phyloP scores from a whole-genome alignment of 37 sponge, comb jelly and placozoan species.

The Cladorhizidae sp. region DNA sequence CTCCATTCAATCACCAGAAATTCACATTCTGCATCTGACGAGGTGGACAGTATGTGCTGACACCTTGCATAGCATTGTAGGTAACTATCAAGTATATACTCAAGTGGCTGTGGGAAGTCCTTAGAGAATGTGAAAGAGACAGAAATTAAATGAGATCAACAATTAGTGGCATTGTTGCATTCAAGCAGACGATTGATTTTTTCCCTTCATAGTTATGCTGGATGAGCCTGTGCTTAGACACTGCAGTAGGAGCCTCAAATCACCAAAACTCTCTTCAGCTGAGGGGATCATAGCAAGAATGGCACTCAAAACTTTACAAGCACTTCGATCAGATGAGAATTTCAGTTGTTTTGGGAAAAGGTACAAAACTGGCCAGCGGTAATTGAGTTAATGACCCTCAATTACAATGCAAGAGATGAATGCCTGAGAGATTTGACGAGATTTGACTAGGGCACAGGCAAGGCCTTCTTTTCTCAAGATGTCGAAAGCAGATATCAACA shows the following conservation, averaged over 20 bases:
- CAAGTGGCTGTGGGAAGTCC: background rate
- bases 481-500: background rate
- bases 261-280: background rate
- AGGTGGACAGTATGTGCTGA: too few species aligned
- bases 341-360: background rate
- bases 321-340: background rate
- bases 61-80: background rate
- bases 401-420: background rate
- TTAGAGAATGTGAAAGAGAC: background rate
- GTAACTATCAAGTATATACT: background rate
- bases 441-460: background rate
- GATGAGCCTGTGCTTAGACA: background rate
- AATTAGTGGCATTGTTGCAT: background rate
- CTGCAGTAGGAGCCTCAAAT: background rate
- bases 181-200: too few species aligned
- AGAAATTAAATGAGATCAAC: too few species aligned
- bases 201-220: too few species aligned
- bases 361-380: background rate
- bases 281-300: background rate
- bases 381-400: background rate
- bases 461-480: background rate
- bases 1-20: background rate
- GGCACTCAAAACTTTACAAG: background rate
- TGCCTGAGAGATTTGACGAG: background rate
- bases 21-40: background rate